Conservation (phyloP, 2,797 vertebrate species). For the Leptoclinus maculatus region DNA sequence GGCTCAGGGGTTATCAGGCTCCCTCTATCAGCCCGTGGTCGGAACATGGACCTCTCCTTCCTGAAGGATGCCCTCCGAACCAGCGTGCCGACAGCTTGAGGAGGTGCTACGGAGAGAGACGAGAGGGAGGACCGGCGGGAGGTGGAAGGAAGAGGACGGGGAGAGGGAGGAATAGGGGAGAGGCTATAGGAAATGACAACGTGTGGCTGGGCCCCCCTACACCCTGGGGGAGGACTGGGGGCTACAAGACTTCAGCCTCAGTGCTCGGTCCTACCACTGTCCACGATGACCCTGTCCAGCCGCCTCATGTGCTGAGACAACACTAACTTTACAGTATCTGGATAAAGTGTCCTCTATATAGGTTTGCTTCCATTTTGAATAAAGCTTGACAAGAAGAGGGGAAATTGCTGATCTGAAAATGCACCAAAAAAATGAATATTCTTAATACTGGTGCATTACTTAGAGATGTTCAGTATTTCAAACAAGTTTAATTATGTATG, state of each 20-base stretch:
- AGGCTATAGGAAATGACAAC: constrained; percentile 72
- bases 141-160: constrained; percentile 51
- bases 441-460: not conserved
- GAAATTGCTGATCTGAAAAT: not conserved
- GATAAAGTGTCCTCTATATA: not conserved
- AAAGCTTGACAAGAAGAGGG: not conserved
- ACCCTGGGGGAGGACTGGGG: constrained; percentile 64
- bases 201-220: constrained; percentile 64
- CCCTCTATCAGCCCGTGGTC: constrained; percentile 73
- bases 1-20: constrained; percentile 78
- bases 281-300: constrained; percentile 57
- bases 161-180: constrained; percentile 41
- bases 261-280: constrained; percentile 39
- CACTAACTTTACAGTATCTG: not conserved
- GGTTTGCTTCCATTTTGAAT: not conserved
- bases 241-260: constrained; percentile 72
- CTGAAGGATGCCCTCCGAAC: constrained; percentile 73
- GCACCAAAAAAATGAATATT: not conserved
- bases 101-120: constrained; percentile 56
- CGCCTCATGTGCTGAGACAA: constrained; percentile 23
- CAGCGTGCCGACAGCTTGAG: constrained; percentile 75
- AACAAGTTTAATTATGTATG: not conserved
- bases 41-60: constrained; percentile 75
- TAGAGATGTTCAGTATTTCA: not conserved
- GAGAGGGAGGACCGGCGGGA: constrained; percentile 31